Conservation (phyloP, 1,140 invertebrate genomes). For the Micrasema longulum region DNA sequence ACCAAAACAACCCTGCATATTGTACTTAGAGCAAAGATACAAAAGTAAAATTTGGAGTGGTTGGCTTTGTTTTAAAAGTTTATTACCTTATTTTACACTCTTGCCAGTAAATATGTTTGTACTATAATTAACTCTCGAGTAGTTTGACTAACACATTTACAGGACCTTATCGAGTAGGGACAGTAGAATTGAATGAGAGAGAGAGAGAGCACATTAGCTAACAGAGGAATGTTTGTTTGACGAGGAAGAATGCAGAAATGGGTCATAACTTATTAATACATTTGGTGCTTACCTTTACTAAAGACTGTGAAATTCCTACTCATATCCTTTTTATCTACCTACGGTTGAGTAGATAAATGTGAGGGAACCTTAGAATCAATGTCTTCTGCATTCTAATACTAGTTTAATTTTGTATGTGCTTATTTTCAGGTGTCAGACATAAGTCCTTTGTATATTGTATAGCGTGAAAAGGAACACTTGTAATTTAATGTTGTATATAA, state of each 20-base stretch:
- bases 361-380: constrained; percentile 9
- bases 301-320: constrained; percentile 29
- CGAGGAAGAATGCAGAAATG: neutral
- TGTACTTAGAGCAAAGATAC: no score
- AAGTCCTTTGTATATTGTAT: constrained; percentile 22
- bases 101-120: no score
- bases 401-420: constrained; percentile 28
- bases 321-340: constrained; percentile 31
- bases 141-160: no score
- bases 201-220: no score
- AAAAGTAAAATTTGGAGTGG: no score
- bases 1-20: no score
- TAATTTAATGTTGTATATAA: constrained; percentile 33
- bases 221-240: no score
- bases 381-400: constrained; percentile 18
- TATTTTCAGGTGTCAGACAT: constrained; percentile 25
- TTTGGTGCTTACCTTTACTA: constrained; percentile 34
- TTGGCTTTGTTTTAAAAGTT: no score
- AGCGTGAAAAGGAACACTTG: constrained; percentile 16
- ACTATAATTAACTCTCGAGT: no score
- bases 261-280: constrained; percentile 15
- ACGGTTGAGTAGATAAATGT: constrained; percentile 19
- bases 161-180: no score
- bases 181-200: no score
- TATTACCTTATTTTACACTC: no score